Percentiles rank a stretch among this genome's conserved stretches.
Conservation (phyloP, 2,888 invertebrate genomes). For the Dione juno region DNA sequence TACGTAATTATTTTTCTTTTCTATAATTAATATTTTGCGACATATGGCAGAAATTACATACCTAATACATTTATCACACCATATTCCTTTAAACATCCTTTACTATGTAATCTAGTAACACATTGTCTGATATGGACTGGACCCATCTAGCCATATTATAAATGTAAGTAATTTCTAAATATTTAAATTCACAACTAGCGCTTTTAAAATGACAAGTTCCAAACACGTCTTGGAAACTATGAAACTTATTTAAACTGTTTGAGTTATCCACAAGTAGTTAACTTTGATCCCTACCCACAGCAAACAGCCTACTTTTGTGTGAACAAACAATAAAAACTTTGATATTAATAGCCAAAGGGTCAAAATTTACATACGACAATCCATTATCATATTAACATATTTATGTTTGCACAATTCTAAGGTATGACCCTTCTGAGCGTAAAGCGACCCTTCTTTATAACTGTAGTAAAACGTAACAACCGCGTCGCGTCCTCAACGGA, state of each 20-base stretch:
- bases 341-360: slow-evolving; percentile 22
- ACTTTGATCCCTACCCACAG: slow-evolving; percentile 7
- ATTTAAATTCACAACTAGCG: not conserved
- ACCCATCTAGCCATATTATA: no score
- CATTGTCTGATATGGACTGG: no score
- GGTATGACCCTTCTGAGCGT: slow-evolving; percentile 51
- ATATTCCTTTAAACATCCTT: no score
- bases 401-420: slow-evolving; percentile 36
- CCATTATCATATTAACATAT: slow-evolving; percentile 25
- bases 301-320: not conserved
- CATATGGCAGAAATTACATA: no score
- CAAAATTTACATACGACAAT: slow-evolving; percentile 21
- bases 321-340: slow-evolving; percentile 20
- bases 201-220: not conserved
- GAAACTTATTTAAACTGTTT: not conserved
- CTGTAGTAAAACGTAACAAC: slow-evolving; percentile 64
- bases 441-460: slow-evolving; percentile 62
- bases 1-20: no score
- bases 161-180: no score
- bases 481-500: slow-evolving; percentile 54
- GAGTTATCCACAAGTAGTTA: not conserved
- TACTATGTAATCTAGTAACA: no score
- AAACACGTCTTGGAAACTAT: not conserved
- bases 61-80: no score
- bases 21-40: no score